Percentiles rank a stretch among this genome's conserved stretches.
These are phyloP conservation scores for Neuroscelio doddi DNA, from an alignment of 2,888 invertebrate genomes.

Conservation along the genomic window DNA sequence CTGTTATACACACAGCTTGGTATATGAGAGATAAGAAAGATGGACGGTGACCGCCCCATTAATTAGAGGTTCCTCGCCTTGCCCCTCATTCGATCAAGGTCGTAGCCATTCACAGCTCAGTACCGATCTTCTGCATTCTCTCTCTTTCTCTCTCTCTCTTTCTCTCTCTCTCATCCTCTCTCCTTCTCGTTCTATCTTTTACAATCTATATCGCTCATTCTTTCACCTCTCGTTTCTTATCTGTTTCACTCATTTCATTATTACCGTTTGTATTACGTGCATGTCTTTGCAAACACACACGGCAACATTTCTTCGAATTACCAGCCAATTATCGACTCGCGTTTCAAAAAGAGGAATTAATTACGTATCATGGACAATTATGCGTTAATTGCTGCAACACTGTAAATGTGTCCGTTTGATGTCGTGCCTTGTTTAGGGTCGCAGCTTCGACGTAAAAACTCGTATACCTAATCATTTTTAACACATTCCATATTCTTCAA, in stretches of 20 bases:
- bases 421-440: no score
- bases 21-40: conserved; percentile 52
- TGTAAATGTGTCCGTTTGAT: not conserved
- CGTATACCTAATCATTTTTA: no score
- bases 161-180: not conserved
- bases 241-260: conserved; percentile 27
- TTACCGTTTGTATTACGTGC: conserved; percentile 38
- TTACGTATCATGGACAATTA: conserved; percentile 10
- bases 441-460: no score
- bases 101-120: conserved; percentile 61
- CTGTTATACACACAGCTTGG: not conserved
- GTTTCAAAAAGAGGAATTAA: conserved; percentile 15
- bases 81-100: conserved; percentile 56
- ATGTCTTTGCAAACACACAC: conserved; percentile 11
- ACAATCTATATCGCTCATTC: conserved; percentile 6
- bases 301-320: conserved; percentile 3
- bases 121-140: conserved; percentile 39
- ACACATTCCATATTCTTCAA: no score
- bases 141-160: conserved; percentile 22
- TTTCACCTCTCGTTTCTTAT: conserved; percentile 26
- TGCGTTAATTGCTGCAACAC: conserved; percentile 10
- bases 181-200: conserved; percentile 4
- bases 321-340: conserved; percentile 9
- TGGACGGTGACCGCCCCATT: conserved; percentile 65
- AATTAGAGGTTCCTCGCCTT: conserved; percentile 60